Percentiles rank a stretch among this genome's conserved stretches.
These are phyloP conservation scores for Eufriesea mexicana DNA, from an alignment of 1,140 invertebrate species.

Conservation along the genomic window DNA sequence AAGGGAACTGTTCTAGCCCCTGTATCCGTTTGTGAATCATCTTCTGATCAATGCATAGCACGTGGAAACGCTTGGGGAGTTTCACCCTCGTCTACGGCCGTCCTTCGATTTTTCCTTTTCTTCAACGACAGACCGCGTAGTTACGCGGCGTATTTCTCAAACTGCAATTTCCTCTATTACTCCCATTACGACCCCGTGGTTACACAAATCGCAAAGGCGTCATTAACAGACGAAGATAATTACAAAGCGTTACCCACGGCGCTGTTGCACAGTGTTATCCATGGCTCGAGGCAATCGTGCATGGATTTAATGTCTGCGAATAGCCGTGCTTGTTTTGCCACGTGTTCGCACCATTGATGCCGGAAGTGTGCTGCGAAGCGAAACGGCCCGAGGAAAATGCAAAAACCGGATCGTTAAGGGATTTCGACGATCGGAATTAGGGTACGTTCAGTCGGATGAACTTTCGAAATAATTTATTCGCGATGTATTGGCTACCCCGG, in stretches of 20 bases:
- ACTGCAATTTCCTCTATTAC: background rate
- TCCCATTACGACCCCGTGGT: background rate
- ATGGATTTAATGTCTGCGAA: constrained; percentile 19
- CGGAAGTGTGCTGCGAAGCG: background rate
- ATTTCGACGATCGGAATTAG: background rate
- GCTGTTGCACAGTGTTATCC: constrained; percentile 20
- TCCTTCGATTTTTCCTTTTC: background rate
- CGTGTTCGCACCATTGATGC: background rate
- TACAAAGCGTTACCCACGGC: constrained; percentile 17
- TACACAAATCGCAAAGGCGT: constrained; percentile 26
- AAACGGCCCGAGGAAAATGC: background rate
- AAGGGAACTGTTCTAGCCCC: too few species aligned
- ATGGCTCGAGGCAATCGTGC: background rate
- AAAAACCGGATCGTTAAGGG: background rate
- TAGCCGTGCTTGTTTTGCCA: background rate
- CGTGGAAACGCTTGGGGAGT: too few species aligned
- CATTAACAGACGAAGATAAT: constrained; percentile 45
- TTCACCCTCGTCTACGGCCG: background rate
- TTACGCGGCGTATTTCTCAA: background rate
- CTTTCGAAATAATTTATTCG: background rate
- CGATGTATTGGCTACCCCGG: background rate
- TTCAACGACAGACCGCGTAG: background rate
- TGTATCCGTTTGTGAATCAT: too few species aligned
- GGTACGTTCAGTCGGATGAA: background rate
- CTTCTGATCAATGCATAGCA: too few species aligned